These are phyloP conservation scores for Chaunax sp. DNA, from an alignment of 2,797 vertebrate genomes.

Conservation along the genomic window DNA sequence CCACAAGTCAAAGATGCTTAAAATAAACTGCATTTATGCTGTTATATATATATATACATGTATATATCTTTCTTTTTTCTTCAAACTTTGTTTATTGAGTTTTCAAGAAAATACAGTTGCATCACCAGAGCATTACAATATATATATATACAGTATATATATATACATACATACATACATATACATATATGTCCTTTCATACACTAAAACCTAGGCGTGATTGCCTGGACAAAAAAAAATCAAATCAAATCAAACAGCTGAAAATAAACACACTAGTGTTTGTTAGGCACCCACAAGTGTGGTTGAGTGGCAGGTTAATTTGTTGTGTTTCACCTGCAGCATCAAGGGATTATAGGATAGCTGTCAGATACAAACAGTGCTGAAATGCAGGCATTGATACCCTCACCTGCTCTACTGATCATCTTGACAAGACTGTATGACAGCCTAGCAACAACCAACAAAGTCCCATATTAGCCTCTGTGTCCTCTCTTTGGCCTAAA, in stretches of 20 bases:
- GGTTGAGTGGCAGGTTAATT: slow-evolving; percentile 38
- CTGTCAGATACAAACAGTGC: slow-evolving; percentile 44
- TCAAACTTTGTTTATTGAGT: no score
- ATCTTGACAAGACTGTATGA: slow-evolving; percentile 15
- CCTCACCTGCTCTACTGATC: background rate
- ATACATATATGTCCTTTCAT: slow-evolving; percentile 3
- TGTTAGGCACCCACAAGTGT: background rate
- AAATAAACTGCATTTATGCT: slow-evolving; percentile 20
- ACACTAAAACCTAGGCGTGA: background rate
- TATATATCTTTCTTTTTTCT: no score
- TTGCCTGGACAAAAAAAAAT: slow-evolving; percentile 7
- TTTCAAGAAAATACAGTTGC: no score
- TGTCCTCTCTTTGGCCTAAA: slow-evolving; percentile 1
- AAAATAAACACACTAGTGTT: slow-evolving; percentile 6
- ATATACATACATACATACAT: no score
- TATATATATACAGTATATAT: no score
- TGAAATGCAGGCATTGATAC: slow-evolving; percentile 16
- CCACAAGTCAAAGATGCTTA: slow-evolving; percentile 7
- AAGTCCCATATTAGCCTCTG: background rate
- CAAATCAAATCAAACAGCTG: background rate
- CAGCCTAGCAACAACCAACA: slow-evolving; percentile 33
- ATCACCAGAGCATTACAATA: no score
- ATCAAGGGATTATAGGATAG: slow-evolving; percentile 46
- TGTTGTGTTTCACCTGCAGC: slow-evolving; percentile 51
- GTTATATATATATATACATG: no score